phyloP scores from a whole-genome alignment of 2,797 vertebrate genomes.

The Argentina silus region DNA sequence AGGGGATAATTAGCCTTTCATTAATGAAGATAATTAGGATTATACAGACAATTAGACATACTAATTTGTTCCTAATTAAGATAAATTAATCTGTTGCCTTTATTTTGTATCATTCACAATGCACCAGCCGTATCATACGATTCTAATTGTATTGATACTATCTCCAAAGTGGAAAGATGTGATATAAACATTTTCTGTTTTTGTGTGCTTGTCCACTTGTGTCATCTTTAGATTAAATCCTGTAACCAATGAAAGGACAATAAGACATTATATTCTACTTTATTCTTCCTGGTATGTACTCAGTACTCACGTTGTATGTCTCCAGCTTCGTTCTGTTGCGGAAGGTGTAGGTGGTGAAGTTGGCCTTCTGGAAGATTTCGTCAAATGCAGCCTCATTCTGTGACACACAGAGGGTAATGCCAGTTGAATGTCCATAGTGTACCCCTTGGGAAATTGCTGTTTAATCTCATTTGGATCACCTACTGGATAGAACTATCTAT shows the following conservation, averaged over 20 bases:
- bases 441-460: too few species aligned
- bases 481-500: background rate
- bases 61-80: slow-evolving; percentile 72
- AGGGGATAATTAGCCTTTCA: slow-evolving; percentile 64
- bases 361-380: slow-evolving; percentile 89
- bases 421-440: background rate
- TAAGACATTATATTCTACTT: background rate
- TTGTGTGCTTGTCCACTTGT: slow-evolving; percentile 54
- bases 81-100: slow-evolving; percentile 69
- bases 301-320: slow-evolving; percentile 91
- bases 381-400: slow-evolving; percentile 92
- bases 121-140: slow-evolving; percentile 53
- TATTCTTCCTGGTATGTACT: background rate
- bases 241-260: background rate
- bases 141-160: too few species aligned
- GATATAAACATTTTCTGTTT: too few species aligned
- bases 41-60: slow-evolving; percentile 71
- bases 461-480: too few species aligned
- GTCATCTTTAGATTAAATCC: too few species aligned
- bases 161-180: slow-evolving; percentile 11
- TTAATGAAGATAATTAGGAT: slow-evolving; percentile 74
- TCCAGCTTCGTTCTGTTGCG: slow-evolving; percentile 91
- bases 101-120: slow-evolving; percentile 61
- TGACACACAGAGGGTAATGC: background rate
- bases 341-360: slow-evolving; percentile 87